Evolutionary conservation across 2,797 vertebrate genomes (phyloP), one percentile per base, ranked within the genome.

Genomic region (Enoplosus armatus): DNA sequence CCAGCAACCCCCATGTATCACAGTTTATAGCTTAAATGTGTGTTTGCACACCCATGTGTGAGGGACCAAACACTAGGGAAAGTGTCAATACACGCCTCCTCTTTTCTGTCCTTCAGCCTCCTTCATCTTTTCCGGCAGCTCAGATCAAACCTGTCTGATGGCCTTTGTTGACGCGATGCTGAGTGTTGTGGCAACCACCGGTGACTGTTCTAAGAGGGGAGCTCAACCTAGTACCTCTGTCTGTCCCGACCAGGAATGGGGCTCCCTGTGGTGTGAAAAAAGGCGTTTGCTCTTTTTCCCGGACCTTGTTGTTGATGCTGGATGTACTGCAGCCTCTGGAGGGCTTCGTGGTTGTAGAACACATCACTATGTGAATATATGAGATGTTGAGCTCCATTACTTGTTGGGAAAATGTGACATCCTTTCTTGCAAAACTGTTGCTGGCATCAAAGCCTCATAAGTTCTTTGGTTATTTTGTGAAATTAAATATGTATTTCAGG

Each of bases 101-200:
- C 55, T 50, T 39, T 54, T 71, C 72, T 68, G 39, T 45, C 9
- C 35, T 33, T 24, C 26, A 41, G 2, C 27, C 51, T 33, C 82
- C 68, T 69, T 87, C 62, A 55, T 65, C 60, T 86, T 61, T 58
- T 72, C 71, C 74, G 62, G 78, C 89, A 62, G 68, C 86, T 89
- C 80, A 88, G 72, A 87, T 85, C 82, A 82, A 89, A 91, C 74
- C 69, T 79, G 90, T 84, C 84, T 92, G 87, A 85, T 68, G 73
- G 85, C 83, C 24, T 68, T 91, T 83, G 88, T 93, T 91, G 90
- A 93, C 91, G 80, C 65, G 72, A 77, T 81, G 90, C 89, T 69
- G 88, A 59, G 37, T 93, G 82, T 93, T 92, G 89, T 92, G 80
- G 82, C 80, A 89, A 77, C 86, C 85, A 71, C 80, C 68, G 54